A percentile compares a stretch with the other conserved stretches of the same genome.
phyloP scores from a whole-genome alignment of 2,797 vertebrate genomes.

The Forpus xanthops region DNA sequence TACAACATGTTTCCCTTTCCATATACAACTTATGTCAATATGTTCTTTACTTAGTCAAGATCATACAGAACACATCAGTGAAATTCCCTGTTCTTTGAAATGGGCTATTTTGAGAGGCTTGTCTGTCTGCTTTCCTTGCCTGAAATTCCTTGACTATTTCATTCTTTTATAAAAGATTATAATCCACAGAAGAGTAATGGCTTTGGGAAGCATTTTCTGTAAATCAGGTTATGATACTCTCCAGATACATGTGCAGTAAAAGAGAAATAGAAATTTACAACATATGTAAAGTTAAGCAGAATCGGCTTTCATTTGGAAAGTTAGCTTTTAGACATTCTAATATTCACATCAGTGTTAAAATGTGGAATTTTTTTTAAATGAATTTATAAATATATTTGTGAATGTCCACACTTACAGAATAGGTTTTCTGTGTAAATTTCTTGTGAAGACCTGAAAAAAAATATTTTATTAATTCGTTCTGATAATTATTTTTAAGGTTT shows the following conservation, averaged over 20 bases:
- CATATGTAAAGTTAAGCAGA: constrained; percentile 28
- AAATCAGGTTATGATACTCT: constrained; percentile 36
- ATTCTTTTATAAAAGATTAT: neutral
- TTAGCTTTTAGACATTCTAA: constrained; percentile 2
- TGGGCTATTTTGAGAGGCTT: neutral
- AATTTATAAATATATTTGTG: neutral
- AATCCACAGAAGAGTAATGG: neutral
- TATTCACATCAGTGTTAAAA: neutral
- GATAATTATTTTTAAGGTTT: neutral
- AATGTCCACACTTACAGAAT: neutral
- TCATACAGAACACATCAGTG: neutral
- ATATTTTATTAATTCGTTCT: neutral
- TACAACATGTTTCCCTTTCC: neutral
- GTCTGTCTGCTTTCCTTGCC: neutral
- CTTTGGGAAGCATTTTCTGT: constrained; percentile 6
- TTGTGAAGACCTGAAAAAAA: neutral
- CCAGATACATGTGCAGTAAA: constrained; percentile 25
- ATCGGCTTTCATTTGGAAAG: constrained; percentile 15
- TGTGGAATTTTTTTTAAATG: no score
- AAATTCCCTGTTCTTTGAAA: neutral
- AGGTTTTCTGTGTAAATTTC: neutral
- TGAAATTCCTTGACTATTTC: neutral
- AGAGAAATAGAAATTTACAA: constrained; percentile 28
- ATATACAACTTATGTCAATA: neutral
- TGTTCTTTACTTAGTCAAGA: neutral